Evolutionary conservation across 1,140 invertebrate genomes (phyloP), one percentile per base, ranked within the genome.

Genomic region (Thaumatotibia leucotreta): DNA sequence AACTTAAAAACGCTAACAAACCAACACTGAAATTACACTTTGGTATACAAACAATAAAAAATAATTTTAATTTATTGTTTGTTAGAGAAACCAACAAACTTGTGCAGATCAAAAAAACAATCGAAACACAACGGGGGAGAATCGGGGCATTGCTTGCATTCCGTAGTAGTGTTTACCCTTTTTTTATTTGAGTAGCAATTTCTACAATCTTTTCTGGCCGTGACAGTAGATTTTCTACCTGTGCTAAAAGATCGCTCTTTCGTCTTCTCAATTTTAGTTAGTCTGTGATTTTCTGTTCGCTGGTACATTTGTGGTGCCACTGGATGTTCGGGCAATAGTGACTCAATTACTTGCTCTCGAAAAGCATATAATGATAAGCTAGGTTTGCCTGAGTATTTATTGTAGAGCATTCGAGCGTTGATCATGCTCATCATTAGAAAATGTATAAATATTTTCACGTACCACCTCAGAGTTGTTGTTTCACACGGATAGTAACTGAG

Each of bases 391-490:
- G 52, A 14, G 5, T 24, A 9, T 58, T 49, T 49, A 14, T 49
- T 74, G 64, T 73, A 71, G 35, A 73, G 67, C 17, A 63, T 49
- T 4, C 72, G 64, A 39, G 69, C 67, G 65, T 77, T 74, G 22
- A 33, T 65, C 5, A 77, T 24, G 14, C 66, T 70, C 63, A 75
- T 72, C 65, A 75, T 68, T 17, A 81, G 52, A 11, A 67, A 68
- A 68, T 73, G 77, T 8, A 79, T 52, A 63, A 77, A 74, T 0
- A 79, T 10, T 61, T 76, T 84, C 17, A 74, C 76, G 50, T 84
- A 83, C 83, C 82, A 86, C 2, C 77, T 64, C 27, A 80, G 11
- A 4, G 78, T 79, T 69, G 85, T 84, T 50, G 73, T 69, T 64
- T 83, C 52, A 61, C 68, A 67, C 31, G 82, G 77, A 49, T 88